A percentile compares a stretch with the other conserved stretches of the same genome.
phyloP scores from a whole-genome alignment of 2,888 invertebrate species.

The Eupithecia inturbata region DNA sequence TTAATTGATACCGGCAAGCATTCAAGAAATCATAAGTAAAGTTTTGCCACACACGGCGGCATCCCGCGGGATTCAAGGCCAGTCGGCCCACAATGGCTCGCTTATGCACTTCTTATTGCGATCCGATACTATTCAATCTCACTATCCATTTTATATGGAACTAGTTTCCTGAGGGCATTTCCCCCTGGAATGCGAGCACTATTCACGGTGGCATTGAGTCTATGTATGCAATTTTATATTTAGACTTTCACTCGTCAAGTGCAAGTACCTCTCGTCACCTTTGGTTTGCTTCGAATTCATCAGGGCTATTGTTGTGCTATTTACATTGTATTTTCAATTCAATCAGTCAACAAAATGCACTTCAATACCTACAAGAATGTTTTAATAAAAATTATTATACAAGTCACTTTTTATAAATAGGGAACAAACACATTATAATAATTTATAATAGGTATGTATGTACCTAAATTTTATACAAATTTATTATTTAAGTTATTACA shows the following conservation, averaged over 20 bases:
- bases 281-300: conserved; percentile 39
- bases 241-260: conserved; percentile 53
- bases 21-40: conserved; percentile 40
- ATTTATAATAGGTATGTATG: no score
- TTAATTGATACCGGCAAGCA: conserved; percentile 32
- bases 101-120: conserved; percentile 75
- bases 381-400: no score
- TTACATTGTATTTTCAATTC: conserved; percentile 24
- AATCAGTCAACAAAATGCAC: conserved; percentile 6
- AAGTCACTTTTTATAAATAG: no score
- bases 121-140: conserved; percentile 78
- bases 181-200: conserved; percentile 55
- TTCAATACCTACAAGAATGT: no score
- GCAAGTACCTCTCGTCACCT: conserved; percentile 31
- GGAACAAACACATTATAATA: no score
- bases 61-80: conserved; percentile 71
- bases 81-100: conserved; percentile 65
- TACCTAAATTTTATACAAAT: no score
- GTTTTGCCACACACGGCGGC: conserved; percentile 62
- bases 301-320: conserved; percentile 36
- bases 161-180: conserved; percentile 75
- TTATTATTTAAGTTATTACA: no score
- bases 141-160: conserved; percentile 78
- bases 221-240: conserved; percentile 45
- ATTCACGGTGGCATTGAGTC: conserved; percentile 65